Evolutionary conservation across 2,888 invertebrate species (phyloP), one percentile per base, ranked within the genome.

Genomic region (Chirona hameri): DNA sequence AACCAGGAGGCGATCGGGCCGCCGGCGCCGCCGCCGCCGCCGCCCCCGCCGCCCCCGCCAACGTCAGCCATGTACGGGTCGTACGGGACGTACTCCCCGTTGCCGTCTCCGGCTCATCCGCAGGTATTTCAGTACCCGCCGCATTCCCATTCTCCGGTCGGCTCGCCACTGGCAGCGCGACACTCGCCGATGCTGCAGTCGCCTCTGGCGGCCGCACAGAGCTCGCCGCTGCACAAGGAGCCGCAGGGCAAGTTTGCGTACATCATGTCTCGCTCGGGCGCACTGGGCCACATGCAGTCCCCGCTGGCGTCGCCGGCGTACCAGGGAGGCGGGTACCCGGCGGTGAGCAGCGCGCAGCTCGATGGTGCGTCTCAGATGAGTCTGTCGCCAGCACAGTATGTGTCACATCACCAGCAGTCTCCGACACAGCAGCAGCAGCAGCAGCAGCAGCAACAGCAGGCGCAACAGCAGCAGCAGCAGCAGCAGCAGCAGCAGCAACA

Each of bases 391-490:
- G 46, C 1, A 18, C 76, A 76, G 46, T 76, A 76, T 12, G 76
- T 76, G 24, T 9, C 9, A 9, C 83, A 84, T 31, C 83, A 84
- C 29, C 76, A 82, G 15, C 82, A 82, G 10, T 52, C 52, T 4
- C 52, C 52, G 18, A 7, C 52, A 12, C 83, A 48, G 52, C 82
- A 52, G 81, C 81, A 81, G 72, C 82, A 79, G 81, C 82, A 57
- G 83, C 83, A 81, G 57, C 81, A 82, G 52, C 81, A 87, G 85
- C 84, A 86, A 46, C 85, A 86, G 46, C 85, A 87, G 27, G 83
- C 83, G 57, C 83, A 84, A 29, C 72, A 82, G 24, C 82, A 81
- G 18, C 83, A 46, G 46, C 82, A 52, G 48, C 81, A 81, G 69
- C 82, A 76, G 82, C 82, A 69, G 82, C 82, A 80, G 39, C 80